These are phyloP conservation scores for Myripristis murdjan DNA, from an alignment of 2,797 vertebrate genomes.

Conservation along the genomic window DNA sequence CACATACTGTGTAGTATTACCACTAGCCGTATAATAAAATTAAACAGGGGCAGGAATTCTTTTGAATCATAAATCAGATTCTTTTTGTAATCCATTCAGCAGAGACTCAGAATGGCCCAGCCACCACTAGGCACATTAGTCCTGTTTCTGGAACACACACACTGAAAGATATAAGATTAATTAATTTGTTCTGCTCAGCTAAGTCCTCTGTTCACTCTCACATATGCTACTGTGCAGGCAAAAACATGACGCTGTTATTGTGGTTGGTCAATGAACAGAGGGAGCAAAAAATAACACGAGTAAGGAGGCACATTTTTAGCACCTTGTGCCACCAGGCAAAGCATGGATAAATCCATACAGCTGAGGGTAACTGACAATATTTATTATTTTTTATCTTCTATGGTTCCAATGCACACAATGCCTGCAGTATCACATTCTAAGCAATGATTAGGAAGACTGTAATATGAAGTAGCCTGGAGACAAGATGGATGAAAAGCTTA, in stretches of 20 bases:
- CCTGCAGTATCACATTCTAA: background rate
- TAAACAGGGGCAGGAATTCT: too few relatives aligned
- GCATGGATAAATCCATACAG: background rate
- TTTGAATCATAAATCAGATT: too few relatives aligned
- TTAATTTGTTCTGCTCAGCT: too few relatives aligned
- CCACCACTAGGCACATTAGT: too few relatives aligned
- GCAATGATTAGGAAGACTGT: background rate
- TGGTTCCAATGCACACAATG: too few relatives aligned
- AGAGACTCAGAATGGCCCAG: too few relatives aligned
- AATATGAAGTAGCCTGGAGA: conserved; percentile 11
- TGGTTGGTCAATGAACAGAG: background rate
- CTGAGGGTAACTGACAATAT: background rate
- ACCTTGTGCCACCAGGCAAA: background rate
- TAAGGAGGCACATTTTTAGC: background rate
- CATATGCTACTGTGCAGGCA: background rate
- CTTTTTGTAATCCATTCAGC: too few relatives aligned
- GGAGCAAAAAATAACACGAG: background rate
- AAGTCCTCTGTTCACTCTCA: too few relatives aligned
- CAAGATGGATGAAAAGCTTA: conserved; percentile 72
- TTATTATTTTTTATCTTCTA: background rate
- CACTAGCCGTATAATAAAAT: too few relatives aligned
- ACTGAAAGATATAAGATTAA: too few relatives aligned
- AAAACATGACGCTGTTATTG: background rate
- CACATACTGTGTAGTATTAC: too few relatives aligned
- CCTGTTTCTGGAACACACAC: too few relatives aligned